A percentile compares a stretch with the other conserved stretches of the same genome.
Conservation (phyloP, 2,113 vertebrate species). For the Alethe castanea region DNA sequence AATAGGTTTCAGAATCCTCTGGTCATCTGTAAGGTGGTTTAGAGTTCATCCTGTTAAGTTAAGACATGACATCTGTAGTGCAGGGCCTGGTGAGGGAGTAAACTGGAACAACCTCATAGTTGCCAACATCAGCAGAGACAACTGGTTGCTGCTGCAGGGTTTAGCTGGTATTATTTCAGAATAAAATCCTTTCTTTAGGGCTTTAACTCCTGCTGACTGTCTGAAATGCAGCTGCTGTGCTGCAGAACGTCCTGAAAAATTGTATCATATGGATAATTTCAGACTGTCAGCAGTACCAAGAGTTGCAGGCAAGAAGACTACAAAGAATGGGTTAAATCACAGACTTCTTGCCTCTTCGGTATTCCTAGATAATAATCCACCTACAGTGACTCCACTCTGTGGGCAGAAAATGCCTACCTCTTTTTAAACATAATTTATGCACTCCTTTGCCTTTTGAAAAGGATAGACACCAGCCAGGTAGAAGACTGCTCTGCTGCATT, state of each 20-base stretch:
- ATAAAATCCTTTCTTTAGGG: neutral
- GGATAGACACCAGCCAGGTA: constrained; percentile 57
- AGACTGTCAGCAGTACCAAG: neutral
- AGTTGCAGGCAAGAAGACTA: neutral
- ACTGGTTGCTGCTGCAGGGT: neutral
- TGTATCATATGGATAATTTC: neutral
- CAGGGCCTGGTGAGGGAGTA: neutral
- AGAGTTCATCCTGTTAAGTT: neutral
- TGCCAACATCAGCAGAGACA: neutral
- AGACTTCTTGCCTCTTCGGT: constrained; percentile 36
- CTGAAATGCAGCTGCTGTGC: neutral
- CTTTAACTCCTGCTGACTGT: constrained; percentile 4
- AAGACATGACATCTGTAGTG: neutral
- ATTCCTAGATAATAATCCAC: constrained; percentile 63
- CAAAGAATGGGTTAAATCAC: constrained; percentile 54
- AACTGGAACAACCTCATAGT: neutral
- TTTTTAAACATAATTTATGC: constrained; percentile 64
- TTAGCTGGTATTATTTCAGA: neutral
- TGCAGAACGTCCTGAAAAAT: neutral
- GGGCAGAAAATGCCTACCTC: constrained; percentile 56
- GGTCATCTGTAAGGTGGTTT: neutral
- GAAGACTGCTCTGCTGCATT: constrained; percentile 48
- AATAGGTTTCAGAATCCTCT: neutral
- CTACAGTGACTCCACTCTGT: constrained; percentile 53
- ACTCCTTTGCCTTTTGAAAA: constrained; percentile 59